Conservation (phyloP, 2,888 invertebrate genomes). For the Ennomos fuscantarius region DNA sequence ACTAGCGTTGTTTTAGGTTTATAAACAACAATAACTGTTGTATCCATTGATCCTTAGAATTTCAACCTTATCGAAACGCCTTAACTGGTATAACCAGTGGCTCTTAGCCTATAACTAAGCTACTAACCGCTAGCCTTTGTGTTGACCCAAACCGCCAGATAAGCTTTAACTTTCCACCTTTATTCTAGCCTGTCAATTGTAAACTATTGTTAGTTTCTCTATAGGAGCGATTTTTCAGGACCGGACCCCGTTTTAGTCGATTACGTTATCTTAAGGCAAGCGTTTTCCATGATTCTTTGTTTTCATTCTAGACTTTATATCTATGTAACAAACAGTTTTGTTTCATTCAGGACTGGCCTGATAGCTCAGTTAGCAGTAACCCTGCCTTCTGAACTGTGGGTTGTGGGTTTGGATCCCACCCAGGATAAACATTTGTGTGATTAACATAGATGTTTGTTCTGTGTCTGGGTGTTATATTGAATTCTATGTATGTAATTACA, state of each 20-base stretch:
- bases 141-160: constrained; percentile 61
- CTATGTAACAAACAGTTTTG: no score
- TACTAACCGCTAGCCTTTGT: constrained; percentile 58
- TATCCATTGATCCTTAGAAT: no score
- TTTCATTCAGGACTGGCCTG: no score
- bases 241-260: constrained; percentile 2
- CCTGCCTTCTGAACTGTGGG: no score
- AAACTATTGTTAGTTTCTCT: constrained; percentile 32
- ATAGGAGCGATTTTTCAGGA: constrained; percentile 24
- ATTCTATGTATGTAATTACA: no score
- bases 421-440: no score
- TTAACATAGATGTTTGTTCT: no score
- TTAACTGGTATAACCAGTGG: neutral
- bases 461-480: no score
- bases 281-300: neutral
- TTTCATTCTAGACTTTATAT: neutral
- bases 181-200: constrained; percentile 57
- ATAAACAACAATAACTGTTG: no score
- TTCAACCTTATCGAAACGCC: neutral
- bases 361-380: no score
- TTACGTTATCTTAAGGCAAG: constrained; percentile 15
- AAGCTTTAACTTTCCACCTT: constrained; percentile 64
- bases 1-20: no score
- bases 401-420: no score
- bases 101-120: constrained; percentile 20